Percentiles rank a stretch among this genome's conserved stretches.
Evolutionary conservation across 2,797 vertebrate species (phyloP).

Genomic region (Arremon aurantiirostris): DNA sequence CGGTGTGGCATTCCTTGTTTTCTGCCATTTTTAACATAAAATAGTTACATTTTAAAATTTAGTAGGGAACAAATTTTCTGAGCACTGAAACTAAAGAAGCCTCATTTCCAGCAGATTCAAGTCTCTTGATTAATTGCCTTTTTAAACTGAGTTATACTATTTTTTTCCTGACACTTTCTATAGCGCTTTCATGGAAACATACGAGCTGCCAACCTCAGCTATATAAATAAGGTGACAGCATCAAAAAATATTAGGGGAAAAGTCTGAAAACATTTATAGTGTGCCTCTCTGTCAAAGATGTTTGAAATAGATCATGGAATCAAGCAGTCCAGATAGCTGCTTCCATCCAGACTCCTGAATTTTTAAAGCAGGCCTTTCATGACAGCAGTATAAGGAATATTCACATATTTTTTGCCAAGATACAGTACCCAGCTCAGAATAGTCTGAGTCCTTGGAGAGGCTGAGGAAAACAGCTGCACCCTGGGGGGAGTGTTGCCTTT

Average conservation of each 20-base stretch:
- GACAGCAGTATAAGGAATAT: not conserved
- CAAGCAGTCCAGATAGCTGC: not conserved
- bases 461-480: not conserved
- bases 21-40: not conserved
- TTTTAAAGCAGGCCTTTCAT: not conserved
- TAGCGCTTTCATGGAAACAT: not conserved
- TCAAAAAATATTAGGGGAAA: conserved; percentile 1
- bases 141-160: not conserved
- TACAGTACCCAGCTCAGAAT: not conserved
- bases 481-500: not conserved
- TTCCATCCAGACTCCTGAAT: not conserved
- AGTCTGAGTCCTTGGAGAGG: not conserved
- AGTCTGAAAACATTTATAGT: not conserved
- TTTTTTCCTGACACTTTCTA: not conserved
- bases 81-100: not conserved
- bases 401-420: not conserved
- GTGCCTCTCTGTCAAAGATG: not conserved
- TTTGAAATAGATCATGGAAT: not conserved
- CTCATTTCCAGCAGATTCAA: not conserved
- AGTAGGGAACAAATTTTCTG: not conserved
- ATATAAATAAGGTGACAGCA: conserved; percentile 6
- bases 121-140: not conserved
- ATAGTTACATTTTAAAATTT: not conserved
- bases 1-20: not conserved
- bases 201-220: not conserved